Conservation (phyloP, 2,113 vertebrate genomes). For the Dasyornis broadbenti region DNA sequence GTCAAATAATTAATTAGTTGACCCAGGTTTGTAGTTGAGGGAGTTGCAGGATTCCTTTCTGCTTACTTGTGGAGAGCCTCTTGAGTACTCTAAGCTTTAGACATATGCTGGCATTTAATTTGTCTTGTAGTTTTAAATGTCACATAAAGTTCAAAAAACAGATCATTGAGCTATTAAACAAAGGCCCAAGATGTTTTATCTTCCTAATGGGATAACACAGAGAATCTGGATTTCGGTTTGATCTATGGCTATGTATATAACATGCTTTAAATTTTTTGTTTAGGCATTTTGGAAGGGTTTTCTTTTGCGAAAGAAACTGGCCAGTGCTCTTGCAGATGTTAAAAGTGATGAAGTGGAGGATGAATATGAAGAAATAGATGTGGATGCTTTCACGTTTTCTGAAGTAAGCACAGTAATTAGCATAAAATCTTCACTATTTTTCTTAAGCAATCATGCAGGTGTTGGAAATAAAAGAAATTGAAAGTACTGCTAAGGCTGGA, state of each 20-base stretch:
- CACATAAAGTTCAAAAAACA: constrained; percentile 97
- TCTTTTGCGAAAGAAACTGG: constrained; percentile 83
- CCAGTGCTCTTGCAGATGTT: constrained; percentile 79
- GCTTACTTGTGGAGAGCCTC: constrained; percentile 76
- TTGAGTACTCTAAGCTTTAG: constrained; percentile 87
- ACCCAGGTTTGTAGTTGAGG: constrained; percentile 81
- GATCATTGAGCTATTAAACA: constrained; percentile 88
- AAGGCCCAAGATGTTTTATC: constrained; percentile 89
- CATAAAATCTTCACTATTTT: background rate
- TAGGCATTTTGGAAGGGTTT: constrained; percentile 93
- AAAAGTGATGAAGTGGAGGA: constrained; percentile 76
- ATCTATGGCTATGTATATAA: constrained; percentile 80
- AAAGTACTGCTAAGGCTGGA: background rate
- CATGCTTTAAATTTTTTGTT: constrained; percentile 77
- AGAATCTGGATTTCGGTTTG: constrained; percentile 85
- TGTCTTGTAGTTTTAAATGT: constrained; percentile 88
- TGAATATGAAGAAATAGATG: constrained; percentile 85
- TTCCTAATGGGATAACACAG: constrained; percentile 90
- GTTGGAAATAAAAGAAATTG: background rate
- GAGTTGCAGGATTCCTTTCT: constrained; percentile 86
- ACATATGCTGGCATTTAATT: constrained; percentile 87
- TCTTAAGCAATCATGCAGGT: background rate
- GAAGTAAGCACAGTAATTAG: constrained; percentile 76
- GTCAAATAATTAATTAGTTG: constrained; percentile 93
- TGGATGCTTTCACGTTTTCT: constrained; percentile 83